These are phyloP conservation scores for Mactra quadrangularis DNA, from an alignment of 1,140 invertebrate genomes.

Conservation along the genomic window DNA sequence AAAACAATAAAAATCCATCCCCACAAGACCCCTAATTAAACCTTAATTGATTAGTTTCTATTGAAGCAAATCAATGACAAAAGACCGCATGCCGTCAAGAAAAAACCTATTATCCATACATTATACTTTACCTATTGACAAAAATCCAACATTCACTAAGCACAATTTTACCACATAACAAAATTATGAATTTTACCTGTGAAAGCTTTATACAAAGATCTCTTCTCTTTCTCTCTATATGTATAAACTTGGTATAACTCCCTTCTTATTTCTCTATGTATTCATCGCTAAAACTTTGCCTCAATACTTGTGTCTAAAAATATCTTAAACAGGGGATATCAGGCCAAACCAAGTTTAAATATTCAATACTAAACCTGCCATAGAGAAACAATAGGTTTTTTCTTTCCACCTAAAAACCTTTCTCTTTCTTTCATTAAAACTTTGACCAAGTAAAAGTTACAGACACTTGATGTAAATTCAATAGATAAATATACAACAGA, in stretches of 20 bases:
- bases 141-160: slow-evolving; percentile 48
- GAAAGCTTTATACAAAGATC: slow-evolving; percentile 54
- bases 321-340: slow-evolving; percentile 46
- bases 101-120: slow-evolving; percentile 29
- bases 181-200: slow-evolving; percentile 59
- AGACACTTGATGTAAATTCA: slow-evolving; percentile 20
- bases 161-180: slow-evolving; percentile 24
- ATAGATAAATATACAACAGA: slow-evolving; percentile 27
- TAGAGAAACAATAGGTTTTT: not conserved
- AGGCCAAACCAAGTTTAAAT: slow-evolving; percentile 55
- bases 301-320: slow-evolving; percentile 63
- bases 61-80: slow-evolving; percentile 44
- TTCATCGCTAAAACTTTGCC: slow-evolving; percentile 54
- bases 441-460: slow-evolving; percentile 22
- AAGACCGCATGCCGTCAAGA: slow-evolving; percentile 39
- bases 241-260: slow-evolving; percentile 55
- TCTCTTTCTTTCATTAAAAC: not conserved
- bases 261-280: slow-evolving; percentile 57
- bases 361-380: slow-evolving; percentile 11
- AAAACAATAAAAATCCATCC: slow-evolving; percentile 34
- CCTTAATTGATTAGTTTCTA: slow-evolving; percentile 49
- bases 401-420: slow-evolving; percentile 25
- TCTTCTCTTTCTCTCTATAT: slow-evolving; percentile 31
- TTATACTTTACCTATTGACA: slow-evolving; percentile 54
- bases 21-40: slow-evolving; percentile 45